Conservation (phyloP, 1,140 invertebrate species). For the Whitmania pigra region DNA sequence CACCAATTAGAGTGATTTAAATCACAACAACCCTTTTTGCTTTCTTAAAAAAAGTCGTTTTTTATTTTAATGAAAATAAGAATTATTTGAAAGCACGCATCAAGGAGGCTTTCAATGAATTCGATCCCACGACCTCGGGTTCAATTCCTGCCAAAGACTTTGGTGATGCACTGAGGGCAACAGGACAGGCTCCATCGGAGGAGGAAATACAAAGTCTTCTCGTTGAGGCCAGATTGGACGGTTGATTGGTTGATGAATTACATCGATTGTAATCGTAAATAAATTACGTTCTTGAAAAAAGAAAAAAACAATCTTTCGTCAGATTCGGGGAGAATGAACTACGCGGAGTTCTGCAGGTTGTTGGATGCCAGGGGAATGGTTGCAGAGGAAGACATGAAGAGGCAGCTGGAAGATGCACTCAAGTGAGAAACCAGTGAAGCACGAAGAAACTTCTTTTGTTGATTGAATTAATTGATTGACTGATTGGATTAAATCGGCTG, state of each 20-base stretch:
- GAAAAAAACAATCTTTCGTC: neutral
- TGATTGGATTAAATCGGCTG: too few species aligned
- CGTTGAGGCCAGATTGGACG: slow-evolving; percentile 20
- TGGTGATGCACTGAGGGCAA: slow-evolving; percentile 19
- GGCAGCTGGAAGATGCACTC: neutral
- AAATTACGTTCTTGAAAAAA: neutral
- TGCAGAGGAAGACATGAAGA: neutral
- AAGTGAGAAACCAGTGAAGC: neutral
- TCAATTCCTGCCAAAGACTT: slow-evolving; percentile 20
- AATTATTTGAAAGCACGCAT: too few species aligned
- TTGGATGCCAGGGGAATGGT: neutral
- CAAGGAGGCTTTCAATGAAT: slow-evolving; percentile 22
- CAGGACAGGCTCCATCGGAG: slow-evolving; percentile 25
- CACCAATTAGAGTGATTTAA: too few species aligned
- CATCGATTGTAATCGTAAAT: too few species aligned
- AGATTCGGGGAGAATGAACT: neutral
- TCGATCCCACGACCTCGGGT: slow-evolving; percentile 10
- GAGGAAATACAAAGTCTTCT: slow-evolving; percentile 23
- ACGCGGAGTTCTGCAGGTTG: neutral
- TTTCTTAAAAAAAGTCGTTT: too few species aligned
- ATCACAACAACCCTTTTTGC: too few species aligned
- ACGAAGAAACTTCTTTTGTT: too few species aligned
- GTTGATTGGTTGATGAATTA: slow-evolving; percentile 14
- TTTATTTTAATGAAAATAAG: too few species aligned
- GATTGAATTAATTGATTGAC: too few species aligned